These are phyloP conservation scores for Eupsittula cactorum DNA, from an alignment of 2,113 vertebrate genomes.

Conservation along the genomic window DNA sequence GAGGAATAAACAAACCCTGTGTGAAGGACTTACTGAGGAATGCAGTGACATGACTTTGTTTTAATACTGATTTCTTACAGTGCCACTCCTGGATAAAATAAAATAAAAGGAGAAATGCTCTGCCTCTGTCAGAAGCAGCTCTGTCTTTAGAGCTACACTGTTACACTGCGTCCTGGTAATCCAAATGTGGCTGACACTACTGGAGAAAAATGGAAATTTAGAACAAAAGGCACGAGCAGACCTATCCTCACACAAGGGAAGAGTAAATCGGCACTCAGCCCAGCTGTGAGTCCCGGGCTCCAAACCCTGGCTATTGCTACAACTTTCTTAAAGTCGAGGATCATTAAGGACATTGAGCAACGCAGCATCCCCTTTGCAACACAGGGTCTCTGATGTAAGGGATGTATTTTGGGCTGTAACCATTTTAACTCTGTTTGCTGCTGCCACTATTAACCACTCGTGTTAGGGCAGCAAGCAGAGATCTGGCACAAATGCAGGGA, in stretches of 20 bases:
- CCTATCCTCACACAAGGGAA: background rate
- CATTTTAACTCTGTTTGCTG: background rate
- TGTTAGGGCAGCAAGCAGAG: background rate
- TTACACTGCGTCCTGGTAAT: background rate
- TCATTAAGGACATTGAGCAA: constrained; percentile 41
- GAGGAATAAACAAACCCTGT: background rate
- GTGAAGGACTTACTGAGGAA: background rate
- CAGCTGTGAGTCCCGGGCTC: background rate
- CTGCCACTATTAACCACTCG: accelerated
- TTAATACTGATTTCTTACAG: background rate
- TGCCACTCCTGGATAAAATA: background rate
- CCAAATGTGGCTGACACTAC: background rate
- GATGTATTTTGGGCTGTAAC: background rate
- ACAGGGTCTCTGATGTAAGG: constrained; percentile 13
- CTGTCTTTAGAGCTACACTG: background rate
- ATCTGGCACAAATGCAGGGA: background rate
- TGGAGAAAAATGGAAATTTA: background rate
- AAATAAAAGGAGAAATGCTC: background rate
- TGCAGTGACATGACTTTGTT: background rate
- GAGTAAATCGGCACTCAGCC: background rate
- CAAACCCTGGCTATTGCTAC: background rate
- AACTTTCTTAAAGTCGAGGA: accelerated
- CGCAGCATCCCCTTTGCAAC: background rate
- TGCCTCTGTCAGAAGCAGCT: background rate
- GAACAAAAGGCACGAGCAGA: background rate